phyloP scores from a whole-genome alignment of 2,113 vertebrate genomes.

The Macquaria ambigua region DNA sequence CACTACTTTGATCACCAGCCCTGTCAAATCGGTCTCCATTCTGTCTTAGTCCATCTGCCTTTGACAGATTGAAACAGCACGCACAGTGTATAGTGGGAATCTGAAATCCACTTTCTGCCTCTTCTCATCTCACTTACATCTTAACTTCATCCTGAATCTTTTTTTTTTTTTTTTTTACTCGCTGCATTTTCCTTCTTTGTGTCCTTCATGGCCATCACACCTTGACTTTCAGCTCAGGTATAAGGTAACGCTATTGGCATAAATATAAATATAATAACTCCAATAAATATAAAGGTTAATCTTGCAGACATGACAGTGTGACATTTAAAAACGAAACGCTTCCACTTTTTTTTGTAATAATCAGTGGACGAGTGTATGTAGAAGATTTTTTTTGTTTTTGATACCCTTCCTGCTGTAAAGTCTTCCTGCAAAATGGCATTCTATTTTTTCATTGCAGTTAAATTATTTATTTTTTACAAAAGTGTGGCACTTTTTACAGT shows the following conservation, averaged over 20 bases:
- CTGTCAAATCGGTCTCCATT: conserved; percentile 47
- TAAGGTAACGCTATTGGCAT: neutral
- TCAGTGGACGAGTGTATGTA: neutral
- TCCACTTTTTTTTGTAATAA: neutral
- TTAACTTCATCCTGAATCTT: neutral
- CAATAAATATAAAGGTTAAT: no score
- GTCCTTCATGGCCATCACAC: neutral
- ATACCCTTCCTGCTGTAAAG: no score
- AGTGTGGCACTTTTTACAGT: no score
- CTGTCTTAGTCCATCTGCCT: conserved; percentile 24
- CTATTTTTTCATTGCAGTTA: neutral
- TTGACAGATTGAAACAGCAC: conserved; percentile 32
- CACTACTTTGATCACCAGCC: conserved; percentile 35
- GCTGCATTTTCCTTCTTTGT: neutral
- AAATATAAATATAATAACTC: neutral
- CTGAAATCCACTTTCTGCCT: conserved; percentile 23
- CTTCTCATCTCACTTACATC: neutral
- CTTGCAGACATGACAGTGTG: neutral
- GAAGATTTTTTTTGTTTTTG: neutral
- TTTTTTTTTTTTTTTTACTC: neutral
- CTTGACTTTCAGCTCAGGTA: neutral
- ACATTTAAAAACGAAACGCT: neutral
- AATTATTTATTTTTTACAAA: no score
- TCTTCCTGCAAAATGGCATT: neutral
- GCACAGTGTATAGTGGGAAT: neutral